Evolutionary conservation across 2,113 vertebrate genomes (phyloP).

Genomic region (Menura novaehollandiae): DNA sequence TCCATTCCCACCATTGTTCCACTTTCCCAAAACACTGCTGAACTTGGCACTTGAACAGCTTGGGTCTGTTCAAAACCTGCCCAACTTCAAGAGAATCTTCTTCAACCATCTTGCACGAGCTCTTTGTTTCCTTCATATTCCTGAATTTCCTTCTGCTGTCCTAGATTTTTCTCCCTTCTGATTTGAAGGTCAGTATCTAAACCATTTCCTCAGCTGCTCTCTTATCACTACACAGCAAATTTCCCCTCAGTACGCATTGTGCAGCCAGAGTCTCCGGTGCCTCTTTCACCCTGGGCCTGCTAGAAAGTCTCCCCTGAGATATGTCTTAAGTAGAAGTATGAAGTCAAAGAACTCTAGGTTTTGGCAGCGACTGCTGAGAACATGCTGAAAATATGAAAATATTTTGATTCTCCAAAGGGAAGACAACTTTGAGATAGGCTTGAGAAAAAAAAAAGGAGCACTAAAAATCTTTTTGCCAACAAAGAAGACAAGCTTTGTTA

Average conservation of each 20-base stretch:
- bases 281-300: neutral
- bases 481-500: neutral
- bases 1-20: neutral
- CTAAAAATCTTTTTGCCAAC: neutral
- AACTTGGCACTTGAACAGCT: neutral
- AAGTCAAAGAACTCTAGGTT: slow-evolving; percentile 3
- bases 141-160: neutral
- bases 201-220: neutral
- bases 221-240: neutral
- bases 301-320: neutral
- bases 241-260: neutral
- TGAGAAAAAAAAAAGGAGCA: neutral
- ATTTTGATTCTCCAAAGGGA: neutral
- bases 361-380: neutral
- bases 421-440: neutral
- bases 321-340: neutral
- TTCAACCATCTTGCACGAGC: neutral
- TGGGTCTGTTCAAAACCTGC: neutral
- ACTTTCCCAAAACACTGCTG: neutral
- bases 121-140: neutral
- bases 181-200: neutral
- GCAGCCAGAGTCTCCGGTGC: neutral
- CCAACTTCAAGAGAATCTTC: neutral
- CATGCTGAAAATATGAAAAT: neutral
- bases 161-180: neutral